phyloP scores from a whole-genome alignment of 2,113 vertebrate species.

The Crypturellus undulatus region DNA sequence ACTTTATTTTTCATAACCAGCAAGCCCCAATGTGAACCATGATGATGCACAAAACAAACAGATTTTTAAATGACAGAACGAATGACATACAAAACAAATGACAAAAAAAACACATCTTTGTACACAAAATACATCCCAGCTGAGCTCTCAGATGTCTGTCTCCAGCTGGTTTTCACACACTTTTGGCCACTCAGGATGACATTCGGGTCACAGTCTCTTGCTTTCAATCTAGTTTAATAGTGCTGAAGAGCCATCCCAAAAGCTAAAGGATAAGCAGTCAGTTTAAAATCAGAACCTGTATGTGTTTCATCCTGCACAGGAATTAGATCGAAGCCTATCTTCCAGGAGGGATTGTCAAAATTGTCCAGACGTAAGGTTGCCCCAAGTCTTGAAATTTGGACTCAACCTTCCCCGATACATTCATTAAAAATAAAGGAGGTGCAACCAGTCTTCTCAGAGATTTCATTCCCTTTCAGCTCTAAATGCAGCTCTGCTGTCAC shows the following conservation, averaged over 20 bases:
- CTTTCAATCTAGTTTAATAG: not conserved
- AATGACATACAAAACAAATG: not conserved
- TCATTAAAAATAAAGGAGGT: conserved; percentile 46
- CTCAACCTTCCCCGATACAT: not conserved
- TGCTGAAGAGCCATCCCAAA: not conserved
- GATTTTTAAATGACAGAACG: not conserved
- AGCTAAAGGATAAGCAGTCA: not conserved
- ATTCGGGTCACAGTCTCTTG: not conserved
- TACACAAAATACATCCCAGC: not conserved
- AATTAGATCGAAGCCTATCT: not conserved
- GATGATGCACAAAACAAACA: not conserved
- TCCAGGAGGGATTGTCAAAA: not conserved
- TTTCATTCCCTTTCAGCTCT: conserved; percentile 51
- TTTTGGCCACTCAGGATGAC: not conserved
- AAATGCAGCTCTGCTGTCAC: conserved; percentile 70
- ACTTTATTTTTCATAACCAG: not conserved
- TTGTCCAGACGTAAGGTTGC: not conserved
- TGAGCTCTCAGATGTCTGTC: not conserved
- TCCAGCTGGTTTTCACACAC: not conserved
- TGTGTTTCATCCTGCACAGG: not conserved
- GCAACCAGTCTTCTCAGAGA: not conserved
- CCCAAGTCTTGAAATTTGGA: not conserved
- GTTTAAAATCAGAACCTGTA: not conserved
- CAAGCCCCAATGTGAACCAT: not conserved
- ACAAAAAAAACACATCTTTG: not conserved